A percentile compares a stretch with the other conserved stretches of the same genome.
phyloP scores from a whole-genome alignment of 2,113 vertebrate genomes.

The Corydoras maculifer region DNA sequence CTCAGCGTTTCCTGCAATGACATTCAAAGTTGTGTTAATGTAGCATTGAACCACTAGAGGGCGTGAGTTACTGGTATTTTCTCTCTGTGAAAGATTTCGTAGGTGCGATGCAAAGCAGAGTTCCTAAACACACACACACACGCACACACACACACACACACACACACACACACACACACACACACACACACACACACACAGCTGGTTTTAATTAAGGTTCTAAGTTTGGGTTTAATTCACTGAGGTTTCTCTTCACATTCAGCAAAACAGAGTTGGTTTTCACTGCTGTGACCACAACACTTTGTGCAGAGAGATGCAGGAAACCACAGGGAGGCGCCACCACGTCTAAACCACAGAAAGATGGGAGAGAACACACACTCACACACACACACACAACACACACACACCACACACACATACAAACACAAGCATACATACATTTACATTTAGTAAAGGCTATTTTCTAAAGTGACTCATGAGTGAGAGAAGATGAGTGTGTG shows the following conservation, averaged over 20 bases:
- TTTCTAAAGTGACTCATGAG: too few species aligned
- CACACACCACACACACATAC: not conserved
- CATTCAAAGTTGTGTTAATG: too few species aligned
- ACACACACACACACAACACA: not conserved
- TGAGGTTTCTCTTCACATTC: not conserved
- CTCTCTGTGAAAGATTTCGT: too few species aligned
- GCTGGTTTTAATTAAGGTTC: not conserved
- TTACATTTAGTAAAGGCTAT: not conserved
- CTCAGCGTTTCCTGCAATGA: too few species aligned
- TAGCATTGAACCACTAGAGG: too few species aligned
- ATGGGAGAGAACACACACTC: not conserved
- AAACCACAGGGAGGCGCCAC: constrained; percentile 25
- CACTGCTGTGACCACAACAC: constrained; percentile 29
- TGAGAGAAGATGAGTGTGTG: too few species aligned
- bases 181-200: not conserved
- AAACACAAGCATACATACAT: not conserved
- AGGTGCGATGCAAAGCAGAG: too few species aligned
- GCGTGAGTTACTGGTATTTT: too few species aligned
- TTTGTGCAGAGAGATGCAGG: constrained; percentile 15
- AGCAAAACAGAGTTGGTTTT: constrained; percentile 19
- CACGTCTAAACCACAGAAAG: constrained; percentile 27
- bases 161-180: constrained; percentile 5
- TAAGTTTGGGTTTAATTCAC: not conserved
- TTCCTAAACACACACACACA: not conserved
- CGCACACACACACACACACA: not conserved